Base-by-base conservation (phyloP, 37 sponge, comb jelly and placozoan species). In the Aplysina aerophoba region DNA sequence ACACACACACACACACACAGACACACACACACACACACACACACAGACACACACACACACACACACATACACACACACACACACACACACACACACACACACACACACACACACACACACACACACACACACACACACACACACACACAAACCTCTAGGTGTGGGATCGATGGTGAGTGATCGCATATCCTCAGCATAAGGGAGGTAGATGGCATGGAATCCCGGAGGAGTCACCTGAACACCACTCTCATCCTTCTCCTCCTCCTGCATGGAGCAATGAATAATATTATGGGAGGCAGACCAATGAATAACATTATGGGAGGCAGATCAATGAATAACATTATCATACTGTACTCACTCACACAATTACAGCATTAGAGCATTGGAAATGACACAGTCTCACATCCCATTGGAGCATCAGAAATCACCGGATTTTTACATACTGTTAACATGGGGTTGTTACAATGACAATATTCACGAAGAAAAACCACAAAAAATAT, bases 161-260 rank as follows among this genome's bases (percentile, higher is more conserved):
- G 87, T 68, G 14, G 89, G 82, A 0, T 82, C 89, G 44, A 86
- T 60, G 16, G 85, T 55, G 27, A 97, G 79, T 24, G 90, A 88
- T 35, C 97, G 72, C 6, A 97, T 39, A 27, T 97, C 97, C 34
- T 92, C 95, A 86, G 89, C 85, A 84, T 86, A 95, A 5, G 97
- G 97, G 0, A 97, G 84, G 57, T 83, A 97, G 33, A 94, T 38
- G 16, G 95, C 61, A 81, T 97, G 93, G 60, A 97, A 97, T 0
- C 97, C 97, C 25, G 97, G 93, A 54, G 95, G 87, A 15, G 84
- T 71, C 3, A 95, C 73, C 78, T 95, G 95, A 25, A 95, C 38
- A 44, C 84, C 87, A 44, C 65, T 81, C 14, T 92, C 93, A 87
- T 88, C 95, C 31, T 89, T 17, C 77, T 95, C 90, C 66, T 95